These are phyloP conservation scores for Sphecodes monilicornis DNA, from an alignment of 2,888 invertebrate species.

Conservation along the genomic window DNA sequence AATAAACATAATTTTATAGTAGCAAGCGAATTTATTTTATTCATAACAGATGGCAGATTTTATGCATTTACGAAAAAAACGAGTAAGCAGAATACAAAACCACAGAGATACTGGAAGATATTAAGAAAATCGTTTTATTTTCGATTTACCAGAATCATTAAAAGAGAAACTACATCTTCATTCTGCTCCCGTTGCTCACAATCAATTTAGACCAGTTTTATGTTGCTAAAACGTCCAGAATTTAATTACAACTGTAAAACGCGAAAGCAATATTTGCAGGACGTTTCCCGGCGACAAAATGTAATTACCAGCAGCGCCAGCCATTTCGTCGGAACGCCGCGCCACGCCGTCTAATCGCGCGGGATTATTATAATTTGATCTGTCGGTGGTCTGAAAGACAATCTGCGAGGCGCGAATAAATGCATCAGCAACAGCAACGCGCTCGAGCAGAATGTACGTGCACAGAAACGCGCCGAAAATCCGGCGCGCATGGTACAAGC, in stretches of 20 bases:
- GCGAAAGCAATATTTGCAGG: background rate
- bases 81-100: too few species aligned
- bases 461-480: constrained; percentile 22
- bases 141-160: background rate
- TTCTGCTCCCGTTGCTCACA: too few species aligned
- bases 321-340: background rate
- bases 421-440: background rate
- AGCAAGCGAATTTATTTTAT: too few species aligned
- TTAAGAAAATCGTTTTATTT: background rate
- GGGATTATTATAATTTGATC: background rate
- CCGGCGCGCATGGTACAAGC: constrained; percentile 15
- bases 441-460: constrained; percentile 2
- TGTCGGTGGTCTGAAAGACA: background rate
- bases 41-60: too few species aligned
- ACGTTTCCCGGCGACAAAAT: background rate
- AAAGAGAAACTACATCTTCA: background rate
- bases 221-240: background rate
- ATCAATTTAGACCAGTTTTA: background rate
- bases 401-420: background rate
- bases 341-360: background rate
- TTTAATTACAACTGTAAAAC: background rate
- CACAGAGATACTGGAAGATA: too few species aligned
- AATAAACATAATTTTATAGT: too few species aligned
- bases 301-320: background rate
- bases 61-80: too few species aligned